Conservation (phyloP, 2,888 invertebrate species). For the Phanerotoma sp. region DNA sequence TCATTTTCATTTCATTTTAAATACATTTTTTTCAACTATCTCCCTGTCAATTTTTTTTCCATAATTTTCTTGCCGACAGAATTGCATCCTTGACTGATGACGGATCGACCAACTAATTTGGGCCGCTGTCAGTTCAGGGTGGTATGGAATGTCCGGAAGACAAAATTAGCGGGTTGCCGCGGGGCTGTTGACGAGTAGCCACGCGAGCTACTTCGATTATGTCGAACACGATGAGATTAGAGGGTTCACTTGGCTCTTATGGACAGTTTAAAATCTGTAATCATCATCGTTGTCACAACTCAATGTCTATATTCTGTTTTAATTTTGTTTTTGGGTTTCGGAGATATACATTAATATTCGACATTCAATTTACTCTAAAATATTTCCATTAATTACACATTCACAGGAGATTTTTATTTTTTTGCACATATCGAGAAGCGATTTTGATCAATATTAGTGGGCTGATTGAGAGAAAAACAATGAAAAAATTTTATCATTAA, state of each 20-base stretch:
- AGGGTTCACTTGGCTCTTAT: conserved; percentile 10
- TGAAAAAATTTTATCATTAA: no score
- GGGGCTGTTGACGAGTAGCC: conserved; percentile 12
- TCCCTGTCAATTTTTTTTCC: no score
- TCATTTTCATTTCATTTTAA: not conserved
- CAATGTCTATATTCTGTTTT: conserved; percentile 10
- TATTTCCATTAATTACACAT: no score
- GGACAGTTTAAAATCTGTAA: conserved; percentile 15
- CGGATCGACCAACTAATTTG: conserved; percentile 46
- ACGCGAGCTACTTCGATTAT: conserved; percentile 1
- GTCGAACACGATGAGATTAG: conserved; percentile 16
- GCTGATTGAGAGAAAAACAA: no score
- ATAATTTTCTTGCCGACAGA: conserved; percentile 5
- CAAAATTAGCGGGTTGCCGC: conserved; percentile 21
- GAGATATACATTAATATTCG: no score
- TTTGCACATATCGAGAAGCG: no score
- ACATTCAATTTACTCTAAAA: no score
- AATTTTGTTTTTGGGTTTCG: no score
- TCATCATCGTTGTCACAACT: conserved; percentile 14
- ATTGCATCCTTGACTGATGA: conserved; percentile 31
- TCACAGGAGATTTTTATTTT: no score
- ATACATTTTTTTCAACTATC: no score
- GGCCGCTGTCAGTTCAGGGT: conserved; percentile 28
- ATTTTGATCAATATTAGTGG: no score
- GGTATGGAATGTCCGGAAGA: conserved; percentile 18